Evolutionary conservation across 2,797 vertebrate species (phyloP).

Genomic region (Sebastes steindachneri): DNA sequence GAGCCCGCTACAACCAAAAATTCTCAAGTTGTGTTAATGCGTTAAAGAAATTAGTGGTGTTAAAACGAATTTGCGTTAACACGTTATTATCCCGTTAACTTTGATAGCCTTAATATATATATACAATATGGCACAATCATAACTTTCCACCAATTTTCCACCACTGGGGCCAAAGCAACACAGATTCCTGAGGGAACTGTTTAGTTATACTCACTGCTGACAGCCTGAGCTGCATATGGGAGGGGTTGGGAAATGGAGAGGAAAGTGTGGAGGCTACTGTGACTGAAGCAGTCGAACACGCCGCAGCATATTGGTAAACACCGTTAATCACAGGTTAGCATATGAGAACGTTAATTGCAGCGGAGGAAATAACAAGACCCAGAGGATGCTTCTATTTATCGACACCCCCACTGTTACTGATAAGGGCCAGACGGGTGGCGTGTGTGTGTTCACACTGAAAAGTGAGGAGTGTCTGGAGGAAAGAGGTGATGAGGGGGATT

Average conservation of each 20-base stretch:
- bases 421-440: conserved; percentile 41
- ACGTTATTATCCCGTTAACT: no score
- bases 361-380: conserved; percentile 90
- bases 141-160: no score
- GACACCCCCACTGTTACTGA: conserved; percentile 76
- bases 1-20: no score
- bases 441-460: conserved; percentile 31
- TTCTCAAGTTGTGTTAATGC: no score
- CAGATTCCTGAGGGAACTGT: background rate
- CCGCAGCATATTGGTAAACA: conserved; percentile 89
- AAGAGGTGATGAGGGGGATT: conserved; percentile 25
- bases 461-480: conserved; percentile 41
- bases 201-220: background rate
- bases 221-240: background rate
- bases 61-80: no score
- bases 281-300: conserved; percentile 64
- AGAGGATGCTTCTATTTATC: conserved; percentile 91
- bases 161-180: no score
- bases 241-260: conserved; percentile 21
- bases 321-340: conserved; percentile 94
- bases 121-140: no score
- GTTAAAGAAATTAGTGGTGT: no score
- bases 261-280: conserved; percentile 64
- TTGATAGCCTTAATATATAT: no score
- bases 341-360: conserved; percentile 94